Evolutionary conservation across 2,797 vertebrate genomes (phyloP), one percentile per base, ranked within the genome.

Genomic region (Clarias laeviceps): DNA sequence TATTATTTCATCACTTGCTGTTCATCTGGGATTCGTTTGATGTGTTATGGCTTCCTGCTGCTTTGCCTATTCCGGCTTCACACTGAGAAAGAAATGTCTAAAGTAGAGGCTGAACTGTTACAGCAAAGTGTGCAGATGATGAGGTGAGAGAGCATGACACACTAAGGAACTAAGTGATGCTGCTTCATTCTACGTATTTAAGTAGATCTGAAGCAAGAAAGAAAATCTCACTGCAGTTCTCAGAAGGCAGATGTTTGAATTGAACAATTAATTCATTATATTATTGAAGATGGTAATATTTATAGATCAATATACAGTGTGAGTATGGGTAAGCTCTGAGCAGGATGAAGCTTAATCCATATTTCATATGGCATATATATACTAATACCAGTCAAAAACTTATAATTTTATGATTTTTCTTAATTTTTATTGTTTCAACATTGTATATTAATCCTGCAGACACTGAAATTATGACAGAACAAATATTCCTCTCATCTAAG

Each of bases 1-100:
- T 90, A 91, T 92, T 89, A 88, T 90, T 90, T 92, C 91, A 90
- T 91, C 91, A 90, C 88, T 91, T 74, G 89, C 76, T 87, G 91
- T 89, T 94, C 93, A 95, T 94, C 93, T 92, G 90, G 91, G 90
- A 91, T 94, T 94, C 90, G 93, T 94, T 94, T 94, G 91, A 94
- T 94, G 93, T 94, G 94, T 93, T 88, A 83, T 87, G 87, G 90
- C 91, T 92, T 93, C 91, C 92, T 88, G 91, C 93, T 92, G 90
- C 93, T 92, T 93, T 91, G 91, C 93, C 90, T 91, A 85, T 89
- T n/a, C 24, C 6, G 9, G 22, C 12, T 45, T 64, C 61, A 37
- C 22, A 74, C 50, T 64, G 78, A 81, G 22, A 27, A 57, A 85
- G 73, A 79, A 62, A 84, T 66, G 84, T 34, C 59, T 54, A 54